phyloP scores from a whole-genome alignment of 1,140 invertebrate species.

The Drosophila albomicans region DNA sequence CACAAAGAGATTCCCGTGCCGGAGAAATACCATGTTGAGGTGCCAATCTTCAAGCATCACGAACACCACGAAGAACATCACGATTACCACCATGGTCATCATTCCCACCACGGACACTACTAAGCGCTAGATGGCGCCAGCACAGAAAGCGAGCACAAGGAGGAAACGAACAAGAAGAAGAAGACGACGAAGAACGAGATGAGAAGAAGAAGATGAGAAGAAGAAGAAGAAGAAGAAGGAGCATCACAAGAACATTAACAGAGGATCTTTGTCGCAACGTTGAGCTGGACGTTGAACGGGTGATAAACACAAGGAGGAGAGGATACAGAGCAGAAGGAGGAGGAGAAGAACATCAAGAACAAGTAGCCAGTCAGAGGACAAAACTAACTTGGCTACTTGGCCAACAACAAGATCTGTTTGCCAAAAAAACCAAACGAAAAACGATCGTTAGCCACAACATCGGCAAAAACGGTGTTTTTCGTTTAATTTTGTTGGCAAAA shows the following conservation, averaged over 20 bases:
- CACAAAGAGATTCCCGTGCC: slow-evolving; percentile 91
- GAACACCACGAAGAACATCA: slow-evolving; percentile 78
- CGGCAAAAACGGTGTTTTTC: slow-evolving; percentile 20
- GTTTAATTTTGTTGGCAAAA: slow-evolving; percentile 43
- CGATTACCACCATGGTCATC: slow-evolving; percentile 38
- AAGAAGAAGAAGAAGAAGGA: slow-evolving; percentile 43
- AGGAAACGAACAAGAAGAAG: slow-evolving; percentile 37
- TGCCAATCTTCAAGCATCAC: slow-evolving; percentile 86
- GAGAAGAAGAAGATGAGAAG: slow-evolving; percentile 12
- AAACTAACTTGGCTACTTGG: slow-evolving; percentile 73
- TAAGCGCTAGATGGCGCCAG: slow-evolving; percentile 42
- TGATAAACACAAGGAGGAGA: slow-evolving; percentile 60
- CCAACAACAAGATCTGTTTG: slow-evolving; percentile 60
- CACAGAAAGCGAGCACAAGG: slow-evolving; percentile 80
- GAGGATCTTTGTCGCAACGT: slow-evolving; percentile 68
- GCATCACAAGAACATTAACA: slow-evolving; percentile 53
- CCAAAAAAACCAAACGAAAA: slow-evolving; percentile 20
- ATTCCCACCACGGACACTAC: slow-evolving; percentile 58
- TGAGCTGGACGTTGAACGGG: slow-evolving; percentile 81
- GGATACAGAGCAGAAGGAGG: slow-evolving; percentile 51
- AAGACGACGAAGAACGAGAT: slow-evolving; percentile 26
- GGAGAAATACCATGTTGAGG: slow-evolving; percentile 89
- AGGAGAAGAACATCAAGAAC: slow-evolving; percentile 44
- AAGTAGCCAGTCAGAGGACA: slow-evolving; percentile 71
- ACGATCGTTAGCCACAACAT: slow-evolving; percentile 40